phyloP scores from a whole-genome alignment of 2,113 vertebrate species.

The Anguilla rostrata region DNA sequence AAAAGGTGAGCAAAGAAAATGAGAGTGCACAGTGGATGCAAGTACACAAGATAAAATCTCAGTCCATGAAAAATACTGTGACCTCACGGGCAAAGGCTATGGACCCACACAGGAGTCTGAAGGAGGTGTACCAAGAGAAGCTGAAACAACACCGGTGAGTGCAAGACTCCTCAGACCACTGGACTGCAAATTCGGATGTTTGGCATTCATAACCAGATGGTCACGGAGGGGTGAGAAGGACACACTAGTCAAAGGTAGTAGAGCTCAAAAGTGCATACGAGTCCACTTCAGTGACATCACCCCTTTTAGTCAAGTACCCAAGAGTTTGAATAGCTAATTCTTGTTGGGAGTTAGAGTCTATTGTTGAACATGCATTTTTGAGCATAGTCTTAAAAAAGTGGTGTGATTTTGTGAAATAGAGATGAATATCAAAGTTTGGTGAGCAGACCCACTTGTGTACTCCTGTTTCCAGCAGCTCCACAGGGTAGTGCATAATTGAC shows the following conservation, averaged over 20 bases:
- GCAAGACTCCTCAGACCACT: neutral
- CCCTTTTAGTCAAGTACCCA: neutral
- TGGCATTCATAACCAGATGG: neutral
- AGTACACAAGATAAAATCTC: constrained; percentile 74
- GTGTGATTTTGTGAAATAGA: neutral
- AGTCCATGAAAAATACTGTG: constrained; percentile 77
- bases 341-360: neutral
- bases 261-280: neutral
- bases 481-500: no score
- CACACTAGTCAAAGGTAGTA: neutral
- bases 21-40: constrained; percentile 76
- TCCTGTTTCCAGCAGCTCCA: neutral
- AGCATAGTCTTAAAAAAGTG: neutral
- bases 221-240: neutral
- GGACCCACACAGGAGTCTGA: constrained; percentile 84
- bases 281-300: neutral
- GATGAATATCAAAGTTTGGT: neutral
- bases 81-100: constrained; percentile 80
- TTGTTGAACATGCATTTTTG: no score
- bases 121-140: constrained; percentile 79
- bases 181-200: neutral
- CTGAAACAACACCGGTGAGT: constrained; percentile 79
- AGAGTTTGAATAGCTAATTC: neutral
- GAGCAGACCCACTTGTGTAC: neutral
- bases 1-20: constrained; percentile 69